These are phyloP conservation scores for Temnothorax longispinosus DNA, from an alignment of 1,140 invertebrate genomes.

Conservation along the genomic window DNA sequence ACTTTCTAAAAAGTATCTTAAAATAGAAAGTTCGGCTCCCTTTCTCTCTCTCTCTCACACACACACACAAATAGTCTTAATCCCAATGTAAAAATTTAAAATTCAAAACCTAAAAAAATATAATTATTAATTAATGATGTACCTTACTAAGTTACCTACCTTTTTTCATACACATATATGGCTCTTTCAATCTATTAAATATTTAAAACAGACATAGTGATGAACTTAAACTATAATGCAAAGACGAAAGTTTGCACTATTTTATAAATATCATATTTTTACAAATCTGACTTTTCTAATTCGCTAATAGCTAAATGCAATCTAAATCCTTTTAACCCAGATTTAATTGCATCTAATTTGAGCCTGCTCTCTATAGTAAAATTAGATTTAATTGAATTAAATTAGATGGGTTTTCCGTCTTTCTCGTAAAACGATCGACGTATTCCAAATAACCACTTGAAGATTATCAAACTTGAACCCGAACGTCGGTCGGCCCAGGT, in stretches of 20 bases:
- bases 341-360: conserved; percentile 13
- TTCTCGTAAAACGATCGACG: conserved; percentile 50
- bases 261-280: neutral
- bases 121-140: neutral
- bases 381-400: conserved; percentile 17
- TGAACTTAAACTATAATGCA: neutral
- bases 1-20: neutral
- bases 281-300: neutral
- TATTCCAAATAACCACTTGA: conserved; percentile 68
- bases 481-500: conserved; percentile 60
- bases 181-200: neutral
- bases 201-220: neutral
- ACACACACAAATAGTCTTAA: neutral
- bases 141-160: neutral
- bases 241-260: neutral
- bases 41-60: neutral
- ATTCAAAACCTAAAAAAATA: neutral
- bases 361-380: conserved; percentile 8
- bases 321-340: conserved; percentile 11
- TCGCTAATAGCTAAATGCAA: neutral
- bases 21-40: neutral
- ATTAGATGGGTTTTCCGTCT: conserved; percentile 9
- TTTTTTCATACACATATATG: neutral
- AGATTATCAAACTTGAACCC: conserved; percentile 67
- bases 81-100: neutral